Conservation (phyloP, 2,113 vertebrate genomes). For the Passer domesticus region DNA sequence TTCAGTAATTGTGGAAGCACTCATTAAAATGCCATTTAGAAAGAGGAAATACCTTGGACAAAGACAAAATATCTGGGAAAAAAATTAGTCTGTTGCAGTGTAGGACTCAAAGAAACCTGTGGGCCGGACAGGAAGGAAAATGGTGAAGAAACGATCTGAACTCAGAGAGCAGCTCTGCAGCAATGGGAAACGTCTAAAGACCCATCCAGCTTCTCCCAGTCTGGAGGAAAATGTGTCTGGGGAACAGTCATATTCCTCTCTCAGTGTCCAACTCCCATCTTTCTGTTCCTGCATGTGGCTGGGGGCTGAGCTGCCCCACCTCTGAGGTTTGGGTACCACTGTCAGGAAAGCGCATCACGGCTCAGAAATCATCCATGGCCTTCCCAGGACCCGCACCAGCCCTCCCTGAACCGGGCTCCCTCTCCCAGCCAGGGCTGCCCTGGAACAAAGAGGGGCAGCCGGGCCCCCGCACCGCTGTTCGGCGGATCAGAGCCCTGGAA, state of each 20-base stretch:
- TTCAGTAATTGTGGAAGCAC: background rate
- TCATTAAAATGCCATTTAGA: conserved; percentile 38
- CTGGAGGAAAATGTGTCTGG: background rate
- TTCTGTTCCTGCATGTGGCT: background rate
- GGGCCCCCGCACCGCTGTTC: background rate
- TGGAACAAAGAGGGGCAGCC: conserved; percentile 50
- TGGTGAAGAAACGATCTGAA: background rate
- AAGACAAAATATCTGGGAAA: background rate
- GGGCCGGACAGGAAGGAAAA: background rate
- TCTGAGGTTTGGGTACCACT: accelerated
- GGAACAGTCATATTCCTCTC: background rate
- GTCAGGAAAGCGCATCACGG: accelerated
- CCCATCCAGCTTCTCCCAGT: background rate
- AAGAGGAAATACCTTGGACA: conserved; percentile 24
- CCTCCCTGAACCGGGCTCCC: background rate
- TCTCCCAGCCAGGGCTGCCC: background rate
- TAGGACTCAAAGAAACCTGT: background rate
- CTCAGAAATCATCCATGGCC: background rate
- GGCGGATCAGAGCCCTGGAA: conserved; percentile 37
- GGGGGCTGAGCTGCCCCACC: background rate
- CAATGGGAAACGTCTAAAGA: background rate
- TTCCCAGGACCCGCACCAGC: accelerated
- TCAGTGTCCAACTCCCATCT: background rate
- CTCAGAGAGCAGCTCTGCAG: background rate
- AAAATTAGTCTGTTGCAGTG: accelerated